phyloP scores from a whole-genome alignment of 2,113 vertebrate genomes.

The Cyanocitta stelleri region DNA sequence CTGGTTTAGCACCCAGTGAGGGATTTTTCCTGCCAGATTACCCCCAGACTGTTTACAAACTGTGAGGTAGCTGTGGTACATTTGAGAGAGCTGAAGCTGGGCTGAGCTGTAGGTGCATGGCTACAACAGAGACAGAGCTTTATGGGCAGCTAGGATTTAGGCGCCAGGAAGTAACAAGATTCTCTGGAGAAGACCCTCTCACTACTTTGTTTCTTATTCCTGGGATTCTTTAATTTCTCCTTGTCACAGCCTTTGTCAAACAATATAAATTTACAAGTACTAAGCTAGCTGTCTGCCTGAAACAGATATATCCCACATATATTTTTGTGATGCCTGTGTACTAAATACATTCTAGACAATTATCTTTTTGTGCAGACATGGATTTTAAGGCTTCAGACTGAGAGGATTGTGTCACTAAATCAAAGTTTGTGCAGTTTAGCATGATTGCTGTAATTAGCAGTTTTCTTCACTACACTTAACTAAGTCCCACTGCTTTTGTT shows the following conservation, averaged over 20 bases:
- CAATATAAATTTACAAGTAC: not conserved
- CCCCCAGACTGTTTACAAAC: rapidly evolving
- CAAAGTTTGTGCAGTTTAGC: not conserved
- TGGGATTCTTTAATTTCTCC: not conserved
- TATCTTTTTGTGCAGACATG: not conserved
- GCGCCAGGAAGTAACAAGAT: rapidly evolving
- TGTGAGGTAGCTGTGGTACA: rapidly evolving
- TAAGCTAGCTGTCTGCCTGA: not conserved
- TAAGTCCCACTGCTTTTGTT: not conserved
- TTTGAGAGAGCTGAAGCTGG: not conserved
- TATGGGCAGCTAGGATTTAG: not conserved
- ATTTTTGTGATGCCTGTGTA: not conserved
- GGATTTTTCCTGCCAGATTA: not conserved
- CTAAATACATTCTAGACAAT: not conserved
- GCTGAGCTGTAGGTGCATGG: not conserved
- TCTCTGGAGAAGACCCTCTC: not conserved
- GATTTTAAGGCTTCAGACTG: not conserved
- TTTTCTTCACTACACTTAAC: not conserved
- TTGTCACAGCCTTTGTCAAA: not conserved
- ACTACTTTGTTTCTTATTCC: not conserved
- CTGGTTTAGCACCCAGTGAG: not conserved
- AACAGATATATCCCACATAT: not conserved
- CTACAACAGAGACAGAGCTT: not conserved
- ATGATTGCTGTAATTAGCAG: not conserved
- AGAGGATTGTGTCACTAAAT: not conserved